These are phyloP conservation scores for Eudasyphora cyanicolor DNA, from an alignment of 2,888 invertebrate genomes.

Conservation along the genomic window DNA sequence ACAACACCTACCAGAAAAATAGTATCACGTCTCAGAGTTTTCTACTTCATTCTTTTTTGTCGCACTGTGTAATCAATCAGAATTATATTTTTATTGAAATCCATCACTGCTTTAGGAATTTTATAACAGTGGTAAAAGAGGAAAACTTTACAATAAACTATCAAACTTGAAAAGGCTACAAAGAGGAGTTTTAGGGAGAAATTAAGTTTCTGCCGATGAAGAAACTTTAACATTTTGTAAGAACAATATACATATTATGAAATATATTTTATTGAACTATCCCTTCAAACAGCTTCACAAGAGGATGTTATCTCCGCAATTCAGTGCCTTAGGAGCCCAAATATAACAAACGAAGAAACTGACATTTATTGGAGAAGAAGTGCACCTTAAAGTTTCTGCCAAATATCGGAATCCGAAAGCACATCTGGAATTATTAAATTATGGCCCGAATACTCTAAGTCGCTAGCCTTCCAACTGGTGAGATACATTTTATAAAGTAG, in stretches of 20 bases:
- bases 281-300: no score
- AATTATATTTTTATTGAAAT: neutral
- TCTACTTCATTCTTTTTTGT: no score
- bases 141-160: neutral
- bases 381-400: neutral
- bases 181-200: constrained; percentile 1
- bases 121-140: neutral
- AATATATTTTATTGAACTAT: neutral
- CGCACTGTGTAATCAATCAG: neutral
- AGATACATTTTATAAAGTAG: neutral
- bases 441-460: neutral
- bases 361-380: neutral
- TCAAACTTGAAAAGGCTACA: neutral
- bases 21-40: no score
- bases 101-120: neutral
- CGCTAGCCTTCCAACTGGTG: neutral
- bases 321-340: neutral
- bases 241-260: no score
- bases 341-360: neutral
- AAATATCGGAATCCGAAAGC: neutral
- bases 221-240: neutral
- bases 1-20: no score
- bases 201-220: neutral
- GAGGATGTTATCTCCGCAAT: neutral
- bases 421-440: neutral